Base-by-base conservation (phyloP, 2,113 vertebrate genomes). In the Asarcornis scutulata region DNA sequence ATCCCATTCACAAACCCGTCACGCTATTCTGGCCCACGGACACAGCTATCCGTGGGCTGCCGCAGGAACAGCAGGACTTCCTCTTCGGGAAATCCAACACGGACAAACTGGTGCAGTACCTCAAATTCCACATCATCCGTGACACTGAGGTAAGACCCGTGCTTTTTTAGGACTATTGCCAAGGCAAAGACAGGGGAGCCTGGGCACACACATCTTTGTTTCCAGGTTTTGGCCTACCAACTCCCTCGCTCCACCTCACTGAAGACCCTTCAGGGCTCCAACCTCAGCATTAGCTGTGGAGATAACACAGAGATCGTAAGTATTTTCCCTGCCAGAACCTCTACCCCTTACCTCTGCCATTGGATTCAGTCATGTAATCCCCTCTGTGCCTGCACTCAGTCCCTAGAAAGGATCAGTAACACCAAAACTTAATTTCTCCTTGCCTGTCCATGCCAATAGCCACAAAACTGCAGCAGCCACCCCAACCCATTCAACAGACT, bases 21-120 rank as follows among this genome's bases (percentile, higher is more conserved):
- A 99, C 99, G 0, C 29, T 99, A 86, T 99, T 99, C 97, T 97
- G 98, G 98, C 99, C 99, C 17, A 98, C 98, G 2, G 99, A 99
- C 55, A 20, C 12, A 3, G 97, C 97, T 56, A 98, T 99, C 94
- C 97, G 97, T 12, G 96, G 97, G 21, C 97, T 99, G 38, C 95
- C 98, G 0, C 95, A 97, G 83, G 98, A 98, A 27, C 98, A 99
- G 72, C 98, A 97, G 94, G 97, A 99, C 83, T 99, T 98, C 96
- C 98, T 99, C 60, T 99, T 98, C 82, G 98, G 95, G 77, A 91
- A 83, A 34, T 92, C 98, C 55, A 99, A 99, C 95, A 96, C 96
- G 0, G 92, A 97, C 13, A 98, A 98, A 85, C 98, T 99, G 86
- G 86, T 96, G 55, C 98, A 99, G 81, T 98, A 99, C 75, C 92